Conservation (phyloP, 2,113 vertebrate species). For the Caloenas nicobarica region DNA sequence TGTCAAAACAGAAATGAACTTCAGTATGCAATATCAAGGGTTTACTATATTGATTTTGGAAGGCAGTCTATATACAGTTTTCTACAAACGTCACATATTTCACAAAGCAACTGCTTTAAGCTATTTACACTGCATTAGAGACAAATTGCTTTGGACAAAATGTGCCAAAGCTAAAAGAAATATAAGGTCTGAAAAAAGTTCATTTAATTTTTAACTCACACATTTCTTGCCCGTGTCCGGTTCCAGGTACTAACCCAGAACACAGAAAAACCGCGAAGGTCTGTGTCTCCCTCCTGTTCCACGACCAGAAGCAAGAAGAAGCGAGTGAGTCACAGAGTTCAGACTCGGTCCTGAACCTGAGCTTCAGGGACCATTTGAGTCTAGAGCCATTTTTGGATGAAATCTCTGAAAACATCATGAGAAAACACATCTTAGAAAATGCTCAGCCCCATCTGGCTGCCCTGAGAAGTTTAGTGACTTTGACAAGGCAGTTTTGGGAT, state of each 20-base stretch:
- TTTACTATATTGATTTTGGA: constrained; percentile 52
- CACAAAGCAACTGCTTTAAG: constrained; percentile 17
- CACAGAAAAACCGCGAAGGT: too few relatives aligned
- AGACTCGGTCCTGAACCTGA: background rate
- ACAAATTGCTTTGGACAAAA: background rate
- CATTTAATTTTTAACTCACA: background rate
- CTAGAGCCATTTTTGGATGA: background rate
- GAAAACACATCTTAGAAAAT: background rate
- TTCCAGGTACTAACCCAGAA: background rate
- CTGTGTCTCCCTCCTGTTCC: accelerated
- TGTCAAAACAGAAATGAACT: constrained; percentile 43
- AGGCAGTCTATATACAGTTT: background rate
- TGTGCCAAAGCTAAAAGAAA: background rate
- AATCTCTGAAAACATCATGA: background rate
- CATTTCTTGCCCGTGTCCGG: background rate
- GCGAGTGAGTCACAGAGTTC: background rate
- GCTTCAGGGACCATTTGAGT: background rate
- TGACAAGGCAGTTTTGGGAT: background rate
- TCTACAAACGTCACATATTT: constrained; percentile 13
- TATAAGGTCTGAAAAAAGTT: background rate
- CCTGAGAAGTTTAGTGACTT: background rate
- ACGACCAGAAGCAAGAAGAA: background rate
- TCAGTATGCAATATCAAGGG: background rate
- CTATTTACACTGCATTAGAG: background rate
- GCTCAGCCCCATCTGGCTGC: background rate